Evolutionary conservation across 2,888 invertebrate species (phyloP).

Genomic region (Drosophila falleni): DNA sequence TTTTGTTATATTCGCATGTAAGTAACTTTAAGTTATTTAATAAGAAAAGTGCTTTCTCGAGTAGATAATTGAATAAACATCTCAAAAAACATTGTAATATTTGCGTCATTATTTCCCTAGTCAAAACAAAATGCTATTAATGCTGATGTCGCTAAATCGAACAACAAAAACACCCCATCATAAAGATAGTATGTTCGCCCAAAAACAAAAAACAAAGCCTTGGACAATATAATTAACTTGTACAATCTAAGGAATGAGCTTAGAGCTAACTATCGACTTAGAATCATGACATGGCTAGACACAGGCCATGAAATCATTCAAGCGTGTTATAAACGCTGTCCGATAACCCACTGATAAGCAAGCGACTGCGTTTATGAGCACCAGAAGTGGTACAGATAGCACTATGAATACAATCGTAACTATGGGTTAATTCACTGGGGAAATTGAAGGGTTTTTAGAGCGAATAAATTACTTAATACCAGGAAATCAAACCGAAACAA

Average conservation of each 20-base stretch:
- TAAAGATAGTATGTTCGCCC: slow-evolving; percentile 33
- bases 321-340: slow-evolving; percentile 43
- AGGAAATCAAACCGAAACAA: too few relatives aligned
- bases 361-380: slow-evolving; percentile 31
- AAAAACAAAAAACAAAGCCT: slow-evolving; percentile 21
- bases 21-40: not conserved
- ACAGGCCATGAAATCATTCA: slow-evolving; percentile 48
- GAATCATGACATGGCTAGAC: slow-evolving; percentile 65
- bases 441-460: too few relatives aligned
- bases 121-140: slow-evolving; percentile 9
- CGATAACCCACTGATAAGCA: slow-evolving; percentile 54
- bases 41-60: not conserved
- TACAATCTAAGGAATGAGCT: slow-evolving; percentile 16
- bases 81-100: not conserved
- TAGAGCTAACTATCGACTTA: slow-evolving; percentile 41
- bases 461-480: too few relatives aligned
- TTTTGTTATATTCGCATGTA: slow-evolving; percentile 1
- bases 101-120: not conserved
- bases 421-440: not conserved
- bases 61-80: not conserved
- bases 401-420: slow-evolving; percentile 11
- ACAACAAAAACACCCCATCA: slow-evolving; percentile 1
- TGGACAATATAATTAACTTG: slow-evolving; percentile 43
- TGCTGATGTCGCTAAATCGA: slow-evolving; percentile 34
- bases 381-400: slow-evolving; percentile 43